These are phyloP conservation scores for Sardina pilchardus DNA, from an alignment of 2,113 vertebrate genomes.

Conservation along the genomic window DNA sequence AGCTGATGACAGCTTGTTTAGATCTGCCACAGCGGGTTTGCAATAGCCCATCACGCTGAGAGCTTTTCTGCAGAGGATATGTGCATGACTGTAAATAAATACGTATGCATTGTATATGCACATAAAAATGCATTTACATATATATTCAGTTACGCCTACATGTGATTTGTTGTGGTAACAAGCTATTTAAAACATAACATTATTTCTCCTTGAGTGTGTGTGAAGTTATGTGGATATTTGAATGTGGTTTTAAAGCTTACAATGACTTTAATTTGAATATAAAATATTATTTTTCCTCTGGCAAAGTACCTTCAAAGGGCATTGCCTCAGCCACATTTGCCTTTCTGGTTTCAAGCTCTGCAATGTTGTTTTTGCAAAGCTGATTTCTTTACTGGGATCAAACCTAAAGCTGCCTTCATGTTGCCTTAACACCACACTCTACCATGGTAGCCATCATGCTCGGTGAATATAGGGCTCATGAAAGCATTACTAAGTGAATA, in stretches of 20 bases:
- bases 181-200: not conserved
- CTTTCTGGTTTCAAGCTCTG: not conserved
- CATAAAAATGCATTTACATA: not conserved
- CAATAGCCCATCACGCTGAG: constrained; percentile 10
- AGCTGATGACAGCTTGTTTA: constrained; percentile 10
- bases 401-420: not conserved
- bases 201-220: not conserved
- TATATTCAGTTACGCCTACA: not conserved
- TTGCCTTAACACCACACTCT: not conserved
- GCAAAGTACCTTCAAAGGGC: not conserved
- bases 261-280: not conserved
- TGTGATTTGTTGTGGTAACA: not conserved
- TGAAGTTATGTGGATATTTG: not conserved
- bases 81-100: not conserved
- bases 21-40: not conserved
- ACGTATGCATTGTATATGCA: not conserved
- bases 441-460: not conserved
- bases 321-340: too few species aligned
- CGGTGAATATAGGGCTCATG: not conserved
- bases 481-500: not conserved
- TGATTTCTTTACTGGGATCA: too few species aligned
- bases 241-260: not conserved
- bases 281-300: not conserved
- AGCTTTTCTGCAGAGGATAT: not conserved
- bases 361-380: too few species aligned